Base-by-base conservation (phyloP, 2,888 invertebrate species). In the Seira ritae region DNA sequence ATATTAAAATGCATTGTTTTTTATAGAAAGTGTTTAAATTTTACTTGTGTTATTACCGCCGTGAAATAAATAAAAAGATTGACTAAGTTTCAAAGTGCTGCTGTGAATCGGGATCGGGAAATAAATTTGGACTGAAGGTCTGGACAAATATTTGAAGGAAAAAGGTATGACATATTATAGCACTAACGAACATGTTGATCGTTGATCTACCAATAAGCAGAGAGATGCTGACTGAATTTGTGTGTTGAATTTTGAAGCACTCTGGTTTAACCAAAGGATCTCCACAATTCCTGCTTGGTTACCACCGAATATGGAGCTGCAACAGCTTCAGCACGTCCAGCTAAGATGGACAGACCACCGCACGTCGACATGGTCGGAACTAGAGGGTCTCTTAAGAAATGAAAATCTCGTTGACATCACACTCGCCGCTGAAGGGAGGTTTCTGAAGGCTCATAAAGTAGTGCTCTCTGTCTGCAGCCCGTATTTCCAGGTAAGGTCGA, bases 301-400 rank as follows among this genome's bases (percentile, higher is more conserved):
- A n/a, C n/a, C n/a, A n/a, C n/a, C 19, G 23, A 78, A 65, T 37
- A 80, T 80, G 80, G 80, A 80, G 68, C 73, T 80, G 17, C 80
- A 80, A 73, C 80, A 80, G 31, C 68, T 80, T 55, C 80, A 80
- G 37, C 80, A 80, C 42, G 80, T 80, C 12, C 80, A 80, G 23
- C 22, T 80, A 55, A 72, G 80, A 10, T 80, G 80, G 80, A 80
- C 80, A 8, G 80, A 80, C 19, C 80, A 80, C 55, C 72, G 73
- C 0, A 72, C 80, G 8, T 80, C 80, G n/a, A 80, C 80, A 6
- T 80, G 80, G 80, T 72, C 80, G 15, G 80, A 80, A 20, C 42
- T 80, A 42, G 80, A 80, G 17, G 80, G 67, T 1, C 68, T 80
- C 1, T 15, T 80, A 12, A 72, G 80, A 46, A 80, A 80, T 73